Conservation (phyloP, 2,797 vertebrate species). For the Pogoniulus pusillus region DNA sequence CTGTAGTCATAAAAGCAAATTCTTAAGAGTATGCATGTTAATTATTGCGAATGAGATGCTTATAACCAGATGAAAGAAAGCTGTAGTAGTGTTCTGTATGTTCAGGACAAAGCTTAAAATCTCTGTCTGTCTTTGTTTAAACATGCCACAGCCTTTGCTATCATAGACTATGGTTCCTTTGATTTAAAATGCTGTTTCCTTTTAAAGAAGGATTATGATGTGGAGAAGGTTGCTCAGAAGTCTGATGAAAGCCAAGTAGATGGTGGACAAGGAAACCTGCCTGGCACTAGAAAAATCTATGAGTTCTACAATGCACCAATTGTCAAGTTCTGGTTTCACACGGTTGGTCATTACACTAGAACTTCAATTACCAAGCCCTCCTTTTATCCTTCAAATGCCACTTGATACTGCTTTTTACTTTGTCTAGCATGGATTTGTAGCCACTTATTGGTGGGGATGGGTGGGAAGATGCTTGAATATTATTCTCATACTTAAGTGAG, state of each 20-base stretch:
- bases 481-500: background rate
- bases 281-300: conserved; percentile 84
- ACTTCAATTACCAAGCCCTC: background rate
- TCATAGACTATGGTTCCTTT: background rate
- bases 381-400: background rate
- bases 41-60: background rate
- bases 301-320: conserved; percentile 97
- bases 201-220: conserved; percentile 79
- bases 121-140: background rate
- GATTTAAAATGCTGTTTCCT: conserved; percentile 1
- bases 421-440: background rate
- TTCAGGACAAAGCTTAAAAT: background rate
- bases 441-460: background rate
- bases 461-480: background rate
- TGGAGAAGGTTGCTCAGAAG: conserved; percentile 79
- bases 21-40: background rate
- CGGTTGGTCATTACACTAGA: conserved; percentile 76
- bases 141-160: background rate
- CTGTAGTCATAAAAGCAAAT: background rate
- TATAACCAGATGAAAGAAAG: background rate
- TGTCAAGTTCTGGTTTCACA: conserved; percentile 99
- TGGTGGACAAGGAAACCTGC: conserved; percentile 65
- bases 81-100: background rate
- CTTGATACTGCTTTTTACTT: background rate
- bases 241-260: conserved; percentile 55